Percentiles rank a stretch among this genome's conserved stretches.
Conservation (phyloP, 2,888 invertebrate species). For the Masnerella sp. region DNA sequence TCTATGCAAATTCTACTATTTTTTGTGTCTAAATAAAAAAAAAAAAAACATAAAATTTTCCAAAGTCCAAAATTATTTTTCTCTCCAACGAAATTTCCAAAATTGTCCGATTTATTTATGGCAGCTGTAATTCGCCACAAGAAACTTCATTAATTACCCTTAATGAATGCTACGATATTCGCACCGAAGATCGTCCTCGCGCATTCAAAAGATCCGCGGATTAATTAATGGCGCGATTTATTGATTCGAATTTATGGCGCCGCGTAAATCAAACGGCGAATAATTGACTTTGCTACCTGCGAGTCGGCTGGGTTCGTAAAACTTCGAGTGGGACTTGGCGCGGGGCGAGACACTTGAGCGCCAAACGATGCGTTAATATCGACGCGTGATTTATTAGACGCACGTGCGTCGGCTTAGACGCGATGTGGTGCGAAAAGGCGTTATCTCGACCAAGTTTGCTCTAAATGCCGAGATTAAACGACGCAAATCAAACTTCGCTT, state of each 20-base stretch:
- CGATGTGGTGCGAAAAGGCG: constrained; percentile 60
- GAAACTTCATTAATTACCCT: constrained; percentile 14
- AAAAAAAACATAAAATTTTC: too few relatives aligned
- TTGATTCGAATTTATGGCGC: constrained; percentile 34
- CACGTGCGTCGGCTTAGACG: constrained; percentile 64
- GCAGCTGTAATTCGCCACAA: constrained; percentile 15
- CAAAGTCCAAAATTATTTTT: too few relatives aligned
- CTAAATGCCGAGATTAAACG: constrained; percentile 67
- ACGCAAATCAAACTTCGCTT: constrained; percentile 47
- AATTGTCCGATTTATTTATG: too few relatives aligned
- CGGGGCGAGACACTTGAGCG: constrained; percentile 55
- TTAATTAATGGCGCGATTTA: constrained; percentile 31
- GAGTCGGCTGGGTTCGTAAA: constrained; percentile 29
- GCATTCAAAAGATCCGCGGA: neutral
- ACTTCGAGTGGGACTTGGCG: constrained; percentile 53
- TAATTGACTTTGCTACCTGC: constrained; percentile 33
- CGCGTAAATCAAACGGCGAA: constrained; percentile 32
- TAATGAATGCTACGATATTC: constrained; percentile 26
- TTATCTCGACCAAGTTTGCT: constrained; percentile 67
- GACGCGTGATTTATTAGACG: constrained; percentile 68
- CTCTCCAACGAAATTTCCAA: too few relatives aligned
- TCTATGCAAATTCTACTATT: too few relatives aligned
- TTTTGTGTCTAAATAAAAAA: too few relatives aligned
- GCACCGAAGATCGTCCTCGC: neutral
- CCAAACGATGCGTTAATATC: constrained; percentile 68